These are phyloP conservation scores for Aleadryas rufinucha DNA, from an alignment of 2,113 vertebrate species.

Conservation along the genomic window DNA sequence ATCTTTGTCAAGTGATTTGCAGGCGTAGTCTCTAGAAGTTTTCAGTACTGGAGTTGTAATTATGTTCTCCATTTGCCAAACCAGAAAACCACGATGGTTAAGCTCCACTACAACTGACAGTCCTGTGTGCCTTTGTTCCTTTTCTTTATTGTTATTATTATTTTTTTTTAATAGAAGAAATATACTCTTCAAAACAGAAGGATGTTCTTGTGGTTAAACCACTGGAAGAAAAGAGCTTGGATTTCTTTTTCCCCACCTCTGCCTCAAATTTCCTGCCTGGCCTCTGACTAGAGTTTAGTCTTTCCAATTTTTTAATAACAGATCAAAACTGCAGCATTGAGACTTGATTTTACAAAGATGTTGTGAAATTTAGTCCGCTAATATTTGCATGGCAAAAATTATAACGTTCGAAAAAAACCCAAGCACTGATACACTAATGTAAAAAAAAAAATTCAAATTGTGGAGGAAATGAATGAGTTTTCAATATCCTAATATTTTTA, in stretches of 20 bases:
- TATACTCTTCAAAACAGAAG: background rate
- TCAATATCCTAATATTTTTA: background rate
- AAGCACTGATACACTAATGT: accelerated
- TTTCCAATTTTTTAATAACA: background rate
- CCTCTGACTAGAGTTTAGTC: background rate
- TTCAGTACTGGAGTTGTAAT: background rate
- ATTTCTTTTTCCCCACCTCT: background rate
- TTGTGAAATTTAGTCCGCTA: background rate
- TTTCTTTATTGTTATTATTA: background rate
- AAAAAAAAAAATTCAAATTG: background rate
- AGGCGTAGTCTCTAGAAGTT: background rate
- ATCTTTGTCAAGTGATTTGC: background rate
- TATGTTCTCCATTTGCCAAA: slow-evolving; percentile 20
- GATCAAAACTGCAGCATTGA: background rate
- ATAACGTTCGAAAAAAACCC: background rate
- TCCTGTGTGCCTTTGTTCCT: background rate
- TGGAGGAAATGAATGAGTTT: background rate
- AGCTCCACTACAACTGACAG: background rate
- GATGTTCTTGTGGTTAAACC: slow-evolving; percentile 11
- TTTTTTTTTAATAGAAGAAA: background rate
- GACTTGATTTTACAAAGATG: background rate
- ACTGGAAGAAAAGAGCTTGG: background rate
- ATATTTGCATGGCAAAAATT: background rate
- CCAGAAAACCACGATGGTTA: background rate
- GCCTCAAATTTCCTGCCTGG: background rate